Evolutionary conservation across 2,797 vertebrate species (phyloP), one percentile per base, ranked within the genome.

Genomic region (Eupleurogrammus muticus): DNA sequence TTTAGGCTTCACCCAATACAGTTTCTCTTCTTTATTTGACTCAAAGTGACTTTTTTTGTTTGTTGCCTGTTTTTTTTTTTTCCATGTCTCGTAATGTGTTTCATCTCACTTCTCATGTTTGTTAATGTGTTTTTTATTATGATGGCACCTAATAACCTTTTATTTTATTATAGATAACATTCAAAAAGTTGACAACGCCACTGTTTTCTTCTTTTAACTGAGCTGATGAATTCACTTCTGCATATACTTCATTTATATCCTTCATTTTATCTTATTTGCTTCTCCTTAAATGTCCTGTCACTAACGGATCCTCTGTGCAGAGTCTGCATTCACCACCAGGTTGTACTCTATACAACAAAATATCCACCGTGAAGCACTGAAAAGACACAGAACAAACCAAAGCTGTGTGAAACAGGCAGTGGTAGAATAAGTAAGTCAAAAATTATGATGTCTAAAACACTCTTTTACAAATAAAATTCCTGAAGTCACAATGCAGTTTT

Each of bases 291-390:
- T 38, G 10, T 54, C 1, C 10, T 32, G 19, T 20, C 14, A 17
- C 13, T 24, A 2, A 35, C 40, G 2, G 49, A 34, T 1, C 35
- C 21, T 6, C 10, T 9, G 21, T 74, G 71, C 60, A 80, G 16
- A 70, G 2, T 17, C 5, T 35, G 3, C 0, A 50, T 69, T 75
- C 32, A 77, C 87, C 90, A 89, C 70, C 60, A 81, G 87, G 68
- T 35, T 70, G 76, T 52, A 44, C 74, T 77, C 50, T 71, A 62
- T 48, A 67, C 71, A 58, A 64, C 4, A 32, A 73, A 46, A 79
- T 65, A 20, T 58, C 32, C 3, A 47, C 20, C 9, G 28, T 0
- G 9, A 12, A 9, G 2, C 16, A 20, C 21, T 52, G 34, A n/a
- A 67, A 0, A 6, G 8, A 16, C 13, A 0, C 17, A 19, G 5